Evolutionary conservation across 2,113 vertebrate genomes (phyloP), one percentile per base, ranked within the genome.

Genomic region (Malurus alboscapulatus): DNA sequence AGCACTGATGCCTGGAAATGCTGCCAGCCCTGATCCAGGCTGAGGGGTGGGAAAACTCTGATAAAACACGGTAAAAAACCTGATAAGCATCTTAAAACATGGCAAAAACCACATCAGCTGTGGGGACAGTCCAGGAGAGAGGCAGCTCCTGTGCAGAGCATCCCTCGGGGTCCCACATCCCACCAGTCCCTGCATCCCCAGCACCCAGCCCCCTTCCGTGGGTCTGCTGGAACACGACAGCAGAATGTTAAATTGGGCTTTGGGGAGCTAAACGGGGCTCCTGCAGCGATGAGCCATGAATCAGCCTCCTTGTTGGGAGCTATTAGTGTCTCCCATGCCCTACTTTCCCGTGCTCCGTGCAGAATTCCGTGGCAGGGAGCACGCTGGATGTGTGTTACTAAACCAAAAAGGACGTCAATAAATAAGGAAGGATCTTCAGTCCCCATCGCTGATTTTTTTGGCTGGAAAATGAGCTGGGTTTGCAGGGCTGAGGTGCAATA

Each of bases 41-140:
- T 0, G 42, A 17, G 0, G 53, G 59, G 2, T 3, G 18, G 38
- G 59, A 26, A 82, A 77, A 36, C 12, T 4, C 30, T 1, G 40
- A 3, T 10, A 8, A 61, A 72, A 72, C 20, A 0, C 0, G 11
- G 8, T 6, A 4, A 48, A 36, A 59, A 82, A 6, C 9, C 45
- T 3, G 24, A 44, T 38, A 38, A 38, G 11, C 38, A 38, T 38
- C 9, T 9, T 10, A 10, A 61, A 72, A 72, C 20, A 0, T 0
- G 11, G 8, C 4, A 4, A 48, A 36, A 38, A 76, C 32, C 38
- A 25, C 38, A 27, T 14, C n/a, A 53, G 5, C 22, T 7, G 0
- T 9, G 38, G 38, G 48, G 17, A 59, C 69, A 69, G n/a, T 30
- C 68, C 36, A 9, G 57, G 57, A 59, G 45, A 36, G 75, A 50